A percentile compares a stretch with the other conserved stretches of the same genome.
These are phyloP conservation scores for Pachyramphus minor DNA, from an alignment of 2,113 vertebrate species.

Conservation along the genomic window DNA sequence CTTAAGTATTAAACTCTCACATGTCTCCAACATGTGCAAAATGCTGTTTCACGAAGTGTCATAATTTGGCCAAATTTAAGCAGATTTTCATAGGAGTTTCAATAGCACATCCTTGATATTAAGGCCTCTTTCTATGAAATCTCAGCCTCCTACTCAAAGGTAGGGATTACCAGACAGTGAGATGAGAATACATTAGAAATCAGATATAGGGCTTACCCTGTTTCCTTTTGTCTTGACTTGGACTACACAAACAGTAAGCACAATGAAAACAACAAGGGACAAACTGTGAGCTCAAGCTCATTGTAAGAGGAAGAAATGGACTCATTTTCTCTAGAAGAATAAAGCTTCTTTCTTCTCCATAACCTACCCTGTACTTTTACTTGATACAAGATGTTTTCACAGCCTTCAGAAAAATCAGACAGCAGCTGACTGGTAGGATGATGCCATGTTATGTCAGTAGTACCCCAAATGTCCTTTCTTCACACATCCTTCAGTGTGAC, in stretches of 20 bases:
- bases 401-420: constrained; percentile 42
- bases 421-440: constrained; percentile 43
- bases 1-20: background rate
- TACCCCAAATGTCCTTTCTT: constrained; percentile 21
- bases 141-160: background rate
- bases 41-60: background rate
- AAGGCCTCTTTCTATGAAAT: background rate
- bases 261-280: background rate
- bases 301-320: background rate
- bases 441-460: constrained; percentile 9
- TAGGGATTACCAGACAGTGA: background rate
- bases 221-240: background rate
- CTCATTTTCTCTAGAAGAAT: background rate
- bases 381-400: constrained; percentile 24
- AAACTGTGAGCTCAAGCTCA: background rate
- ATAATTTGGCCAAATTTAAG: background rate
- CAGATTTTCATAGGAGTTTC: background rate
- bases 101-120: background rate
- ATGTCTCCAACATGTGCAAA: background rate
- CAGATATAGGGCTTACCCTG: background rate
- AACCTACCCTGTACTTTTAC: background rate
- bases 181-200: background rate
- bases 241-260: background rate
- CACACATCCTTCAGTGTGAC: background rate
- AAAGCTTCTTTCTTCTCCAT: background rate